Evolutionary conservation across 2,113 vertebrate genomes (phyloP).

Genomic region (Bubo bubo): DNA sequence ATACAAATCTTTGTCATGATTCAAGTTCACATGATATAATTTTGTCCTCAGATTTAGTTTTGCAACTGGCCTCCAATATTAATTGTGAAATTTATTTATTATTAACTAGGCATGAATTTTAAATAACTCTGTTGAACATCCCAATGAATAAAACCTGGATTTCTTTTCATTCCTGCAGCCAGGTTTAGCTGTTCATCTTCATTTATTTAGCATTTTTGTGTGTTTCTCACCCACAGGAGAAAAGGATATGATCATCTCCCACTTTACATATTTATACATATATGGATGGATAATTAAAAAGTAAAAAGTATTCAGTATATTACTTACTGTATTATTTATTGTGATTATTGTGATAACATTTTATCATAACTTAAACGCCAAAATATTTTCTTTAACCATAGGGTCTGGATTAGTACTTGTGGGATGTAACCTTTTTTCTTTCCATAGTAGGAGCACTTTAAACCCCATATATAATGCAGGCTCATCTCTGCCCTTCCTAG

Average conservation of each 20-base stretch:
- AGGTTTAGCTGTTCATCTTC: background rate
- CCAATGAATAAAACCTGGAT: background rate
- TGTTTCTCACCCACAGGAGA: background rate
- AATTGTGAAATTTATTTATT: conserved; percentile 37
- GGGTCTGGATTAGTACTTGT: background rate
- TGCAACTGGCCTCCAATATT: background rate
- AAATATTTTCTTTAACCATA: background rate
- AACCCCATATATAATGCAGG: background rate
- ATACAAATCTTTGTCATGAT: background rate
- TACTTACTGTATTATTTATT: background rate
- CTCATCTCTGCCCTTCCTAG: background rate
- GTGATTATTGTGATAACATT: background rate
- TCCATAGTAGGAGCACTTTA: background rate
- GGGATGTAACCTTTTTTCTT: background rate
- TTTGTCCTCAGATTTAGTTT: background rate
- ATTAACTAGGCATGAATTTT: conserved; percentile 53
- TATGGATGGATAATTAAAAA: background rate
- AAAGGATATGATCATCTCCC: background rate
- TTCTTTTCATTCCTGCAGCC: background rate
- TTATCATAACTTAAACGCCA: background rate
- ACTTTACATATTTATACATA: background rate
- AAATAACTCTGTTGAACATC: background rate
- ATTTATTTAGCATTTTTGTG: background rate
- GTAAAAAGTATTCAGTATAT: background rate
- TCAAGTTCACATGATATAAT: background rate